Base-by-base conservation (phyloP, 2,888 invertebrate species). In the Drosophila pseudotakahashii region DNA sequence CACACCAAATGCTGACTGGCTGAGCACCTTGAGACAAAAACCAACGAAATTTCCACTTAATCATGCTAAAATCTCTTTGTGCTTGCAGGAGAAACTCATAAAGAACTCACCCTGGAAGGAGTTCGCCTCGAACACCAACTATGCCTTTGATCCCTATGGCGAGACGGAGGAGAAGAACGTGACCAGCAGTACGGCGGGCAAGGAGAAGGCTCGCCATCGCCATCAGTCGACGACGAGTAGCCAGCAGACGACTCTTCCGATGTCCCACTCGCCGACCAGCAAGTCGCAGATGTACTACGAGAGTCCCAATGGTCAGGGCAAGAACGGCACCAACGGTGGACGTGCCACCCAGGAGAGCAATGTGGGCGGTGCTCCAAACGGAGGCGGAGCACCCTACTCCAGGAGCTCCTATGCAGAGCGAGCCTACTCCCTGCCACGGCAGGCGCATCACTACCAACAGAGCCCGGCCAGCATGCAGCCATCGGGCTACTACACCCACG, bases 51-150 rank as follows among this genome's bases (percentile, higher is more conserved):
- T 48, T 1, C 47, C 10, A 1, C 50, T 37, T 45, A 57, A 51
- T 50, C 14, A 34, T 32, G 23, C 55, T 44, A 10, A 67, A 19
- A 32, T 39, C 16, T 50, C 11, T 68, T 42, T 51, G 45, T 75
- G 52, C 45, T 78, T 92, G 26, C 93, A 97, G 97, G 97, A 97
- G 82, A 96, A 96, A 81, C 92, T 97, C 51, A 96, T 97, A 79
- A 95, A 96, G 23, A 96, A 95, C 91, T 95, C 96, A 16, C 96
- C 97, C 0, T 98, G 98, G 97, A 97, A 97, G 90, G 97, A 97
- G 90, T 97, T 97, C 90, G 86, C 90, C 55, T 93, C 95, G 1
- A 97, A 96, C 91, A 97, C 97, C 0, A 98, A 97, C 92, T 97
- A 97, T 92, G 97, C 96, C 0, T 98, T 97, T 92, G 97, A 98